Base-by-base conservation (phyloP, 2,797 vertebrate species). In the Hapalemur alaotrensis region DNA sequence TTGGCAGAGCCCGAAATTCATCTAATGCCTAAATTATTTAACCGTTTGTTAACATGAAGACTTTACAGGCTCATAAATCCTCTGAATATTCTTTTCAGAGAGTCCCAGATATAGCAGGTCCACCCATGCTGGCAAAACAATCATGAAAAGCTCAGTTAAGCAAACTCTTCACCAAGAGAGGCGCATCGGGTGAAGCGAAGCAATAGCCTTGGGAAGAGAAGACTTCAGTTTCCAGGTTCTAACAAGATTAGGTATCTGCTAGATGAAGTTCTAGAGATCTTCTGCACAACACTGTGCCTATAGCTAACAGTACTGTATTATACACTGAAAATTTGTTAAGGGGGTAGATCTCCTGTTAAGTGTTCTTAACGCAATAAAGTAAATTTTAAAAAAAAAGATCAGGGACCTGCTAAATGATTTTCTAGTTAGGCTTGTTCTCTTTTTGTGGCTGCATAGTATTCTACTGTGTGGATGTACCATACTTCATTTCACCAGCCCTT, bases 301-400 rank as follows among this genome's bases (percentile, higher is more conserved):
- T 0, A 15, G 11, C 17, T 38, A 50, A 73, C 48, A 93, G 35
- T 20, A 48, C 22, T 0, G 3, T 8, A 2, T n/a, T 38, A 13
- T 2, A 18, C 2, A n/a, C 25, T 70, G 41, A 63, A 25, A 65
- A 50, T 6, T 38, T 43, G 28, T 38, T 52, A 92, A 85, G 20
- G 76, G 35, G 46, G 15, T 30, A 87, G 70, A 78, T 61, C 23
- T 86, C 25, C 7, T 43, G 67, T 25, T 48, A 48, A 93, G 30
- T 78, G 30, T 80, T 94, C 38, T 67, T 59, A 93, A 54, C 18
- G 22, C 14, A n/a, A 48, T 22, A 38, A 91, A 79, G 57, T n/a
- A 32, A n/a, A 13, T 67, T 76, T 75, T 7, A 2, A 59, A 63
- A 50, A 63, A 46, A 52, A 59, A 54, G 20, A 52, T 15, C 48